Percentiles rank a stretch among this genome's conserved stretches.
Conservation (phyloP, 2,888 invertebrate species). For the Elmis aenea region DNA sequence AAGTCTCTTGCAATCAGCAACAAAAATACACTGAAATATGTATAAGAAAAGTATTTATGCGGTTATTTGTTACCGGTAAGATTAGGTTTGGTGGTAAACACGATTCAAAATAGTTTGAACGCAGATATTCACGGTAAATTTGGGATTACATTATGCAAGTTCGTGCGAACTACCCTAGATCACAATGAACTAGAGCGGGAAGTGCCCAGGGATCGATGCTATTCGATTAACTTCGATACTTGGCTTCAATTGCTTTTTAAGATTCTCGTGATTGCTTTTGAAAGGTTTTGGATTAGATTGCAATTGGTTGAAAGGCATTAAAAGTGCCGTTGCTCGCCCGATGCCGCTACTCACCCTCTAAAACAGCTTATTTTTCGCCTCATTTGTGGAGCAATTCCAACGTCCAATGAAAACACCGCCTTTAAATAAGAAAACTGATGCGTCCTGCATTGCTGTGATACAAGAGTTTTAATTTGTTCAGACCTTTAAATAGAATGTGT, state of each 20-base stretch:
- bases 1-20: too few species aligned
- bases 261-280: conserved; percentile 46
- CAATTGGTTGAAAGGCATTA: conserved; percentile 47
- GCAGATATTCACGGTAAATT: too few species aligned
- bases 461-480: conserved; percentile 33
- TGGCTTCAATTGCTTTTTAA: conserved; percentile 47
- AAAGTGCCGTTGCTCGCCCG: conserved; percentile 39
- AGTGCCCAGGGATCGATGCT: too few species aligned
- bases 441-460: conserved; percentile 24
- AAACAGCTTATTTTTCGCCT: conserved; percentile 47
- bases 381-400: conserved; percentile 45
- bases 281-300: conserved; percentile 47
- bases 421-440: conserved; percentile 35
- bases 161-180: too few species aligned
- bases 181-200: too few species aligned
- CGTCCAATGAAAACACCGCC: conserved; percentile 36
- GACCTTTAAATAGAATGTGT: conserved; percentile 20
- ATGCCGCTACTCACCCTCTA: conserved; percentile 26
- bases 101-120: too few species aligned
- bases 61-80: too few species aligned
- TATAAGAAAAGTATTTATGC: too few species aligned
- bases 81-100: too few species aligned
- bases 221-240: conserved; percentile 46
- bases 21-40: too few species aligned
- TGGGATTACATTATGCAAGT: too few species aligned